These are phyloP conservation scores for Alsophila aescularia DNA, from an alignment of 2,888 invertebrate genomes.

Conservation along the genomic window DNA sequence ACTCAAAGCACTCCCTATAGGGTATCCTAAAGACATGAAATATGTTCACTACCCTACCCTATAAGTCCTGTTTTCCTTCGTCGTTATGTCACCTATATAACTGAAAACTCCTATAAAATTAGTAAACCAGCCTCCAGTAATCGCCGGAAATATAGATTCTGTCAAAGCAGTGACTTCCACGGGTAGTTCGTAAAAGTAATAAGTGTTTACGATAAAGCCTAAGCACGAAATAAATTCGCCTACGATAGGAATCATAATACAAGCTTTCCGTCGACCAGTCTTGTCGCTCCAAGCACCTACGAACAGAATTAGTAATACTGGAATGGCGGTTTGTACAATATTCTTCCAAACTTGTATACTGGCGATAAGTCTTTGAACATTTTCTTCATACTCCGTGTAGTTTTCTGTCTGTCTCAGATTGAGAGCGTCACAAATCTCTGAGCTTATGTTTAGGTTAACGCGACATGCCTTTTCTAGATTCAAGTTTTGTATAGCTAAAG, in stretches of 20 bases:
- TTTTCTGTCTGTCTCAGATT: slow-evolving; percentile 88
- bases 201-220: slow-evolving; percentile 91
- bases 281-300: slow-evolving; percentile 92
- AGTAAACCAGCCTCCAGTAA: slow-evolving; percentile 94
- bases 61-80: slow-evolving; percentile 90
- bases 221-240: slow-evolving; percentile 92
- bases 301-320: slow-evolving; percentile 92
- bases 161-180: slow-evolving; percentile 91
- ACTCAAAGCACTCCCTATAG: slow-evolving; percentile 93
- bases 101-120: slow-evolving; percentile 95
- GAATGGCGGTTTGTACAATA: slow-evolving; percentile 91
- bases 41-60: slow-evolving; percentile 94
- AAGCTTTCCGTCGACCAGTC: slow-evolving; percentile 88
- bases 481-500: slow-evolving; percentile 90
- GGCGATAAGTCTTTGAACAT: slow-evolving; percentile 89
- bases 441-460: slow-evolving; percentile 89
- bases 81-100: slow-evolving; percentile 94
- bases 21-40: slow-evolving; percentile 94
- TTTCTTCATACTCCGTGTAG: slow-evolving; percentile 81
- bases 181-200: slow-evolving; percentile 90
- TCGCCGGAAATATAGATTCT: slow-evolving; percentile 91
- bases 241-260: slow-evolving; percentile 91
- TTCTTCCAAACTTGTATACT: slow-evolving; percentile 94
- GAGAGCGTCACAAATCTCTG: slow-evolving; percentile 90
- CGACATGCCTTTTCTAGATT: slow-evolving; percentile 91